phyloP scores from a whole-genome alignment of 1,140 invertebrate species.

The Pseudomyrmex pallidus region DNA sequence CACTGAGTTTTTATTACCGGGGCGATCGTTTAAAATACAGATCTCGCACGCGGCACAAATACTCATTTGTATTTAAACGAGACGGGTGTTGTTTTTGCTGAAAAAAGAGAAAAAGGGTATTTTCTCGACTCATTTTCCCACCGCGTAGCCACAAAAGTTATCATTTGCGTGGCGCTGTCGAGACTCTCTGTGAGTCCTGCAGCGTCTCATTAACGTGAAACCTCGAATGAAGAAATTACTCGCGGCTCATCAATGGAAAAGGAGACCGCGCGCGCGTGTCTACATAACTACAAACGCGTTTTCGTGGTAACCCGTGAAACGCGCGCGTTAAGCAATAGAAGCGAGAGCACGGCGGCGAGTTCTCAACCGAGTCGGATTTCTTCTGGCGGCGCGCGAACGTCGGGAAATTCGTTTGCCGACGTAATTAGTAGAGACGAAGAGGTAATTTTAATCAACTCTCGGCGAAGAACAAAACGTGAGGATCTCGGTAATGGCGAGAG shows the following conservation, averaged over 20 bases:
- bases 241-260: constrained; percentile 16
- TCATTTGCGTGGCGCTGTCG: constrained; percentile 28
- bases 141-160: constrained; percentile 19
- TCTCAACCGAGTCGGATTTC: neutral
- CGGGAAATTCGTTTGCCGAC: constrained; percentile 20
- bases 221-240: constrained; percentile 49
- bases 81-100: neutral
- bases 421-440: constrained; percentile 18
- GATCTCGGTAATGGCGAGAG: neutral
- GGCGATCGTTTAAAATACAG: constrained; percentile 3
- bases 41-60: neutral
- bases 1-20: constrained; percentile 12
- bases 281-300: constrained; percentile 22
- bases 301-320: constrained; percentile 23
- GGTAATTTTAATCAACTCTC: constrained; percentile 32
- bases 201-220: constrained; percentile 41
- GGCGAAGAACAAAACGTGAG: neutral
- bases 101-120: neutral
- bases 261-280: neutral
- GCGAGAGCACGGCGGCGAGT: constrained; percentile 13
- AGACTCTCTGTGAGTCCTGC: neutral
- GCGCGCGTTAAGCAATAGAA: constrained; percentile 31
- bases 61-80: neutral
- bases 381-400: constrained; percentile 1
- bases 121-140: neutral